Percentiles rank a stretch among this genome's conserved stretches.
phyloP scores from a whole-genome alignment of 2,113 vertebrate species.

The Poecile atricapillus region DNA sequence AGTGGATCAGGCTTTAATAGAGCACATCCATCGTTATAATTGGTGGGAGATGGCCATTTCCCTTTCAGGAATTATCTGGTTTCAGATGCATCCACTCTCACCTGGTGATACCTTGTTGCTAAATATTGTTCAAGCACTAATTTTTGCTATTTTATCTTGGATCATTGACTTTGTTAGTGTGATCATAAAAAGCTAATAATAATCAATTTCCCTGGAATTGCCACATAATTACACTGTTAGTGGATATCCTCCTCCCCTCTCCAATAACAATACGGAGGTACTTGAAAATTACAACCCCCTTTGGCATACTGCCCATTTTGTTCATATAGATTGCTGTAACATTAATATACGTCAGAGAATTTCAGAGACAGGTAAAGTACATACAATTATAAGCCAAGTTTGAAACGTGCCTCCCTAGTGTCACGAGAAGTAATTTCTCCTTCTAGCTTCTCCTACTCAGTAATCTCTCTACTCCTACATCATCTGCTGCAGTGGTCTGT shows the following conservation, averaged over 20 bases:
- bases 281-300: neutral
- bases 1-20: constrained; percentile 41
- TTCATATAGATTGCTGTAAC: neutral
- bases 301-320: neutral
- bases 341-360: neutral
- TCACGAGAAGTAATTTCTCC: constrained; percentile 11
- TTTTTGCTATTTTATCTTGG: constrained; percentile 46
- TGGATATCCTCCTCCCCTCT: constrained; percentile 10
- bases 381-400: neutral
- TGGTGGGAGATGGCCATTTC: constrained; percentile 56
- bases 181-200: constrained; percentile 59
- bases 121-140: constrained; percentile 31
- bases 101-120: constrained; percentile 51
- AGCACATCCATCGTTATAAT: constrained; percentile 44
- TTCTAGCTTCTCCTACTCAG: neutral
- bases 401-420: constrained; percentile 1
- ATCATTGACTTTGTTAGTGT: constrained; percentile 60
- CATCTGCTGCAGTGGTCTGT: neutral
- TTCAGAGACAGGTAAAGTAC: constrained; percentile 33
- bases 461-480: neutral
- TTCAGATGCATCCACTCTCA: constrained; percentile 22
- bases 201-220: constrained; percentile 45
- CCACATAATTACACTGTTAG: constrained; percentile 39
- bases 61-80: constrained; percentile 5
- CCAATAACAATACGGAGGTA: neutral